phyloP scores from a whole-genome alignment of 2,888 invertebrate species.

The Hoplodrina blanda region DNA sequence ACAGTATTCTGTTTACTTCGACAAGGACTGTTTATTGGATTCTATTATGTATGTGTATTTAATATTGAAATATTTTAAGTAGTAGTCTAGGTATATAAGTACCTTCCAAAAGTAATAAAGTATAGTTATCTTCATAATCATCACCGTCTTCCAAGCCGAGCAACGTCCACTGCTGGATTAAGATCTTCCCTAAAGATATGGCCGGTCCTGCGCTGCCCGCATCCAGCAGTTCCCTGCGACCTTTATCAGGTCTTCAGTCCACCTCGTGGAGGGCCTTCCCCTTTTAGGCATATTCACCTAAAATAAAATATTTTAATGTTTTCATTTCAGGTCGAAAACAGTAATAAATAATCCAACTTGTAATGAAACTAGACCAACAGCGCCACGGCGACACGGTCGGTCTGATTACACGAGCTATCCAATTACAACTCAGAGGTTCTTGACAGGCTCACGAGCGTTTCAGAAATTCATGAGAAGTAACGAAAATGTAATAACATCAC shows the following conservation, averaged over 20 bases:
- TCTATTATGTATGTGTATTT: slow-evolving; percentile 67
- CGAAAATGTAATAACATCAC: slow-evolving; percentile 63
- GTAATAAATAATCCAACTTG: slow-evolving; percentile 22
- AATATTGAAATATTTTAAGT: too few relatives aligned
- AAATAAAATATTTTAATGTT: neutral
- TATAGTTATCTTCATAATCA: too few relatives aligned
- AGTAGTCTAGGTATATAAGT: too few relatives aligned
- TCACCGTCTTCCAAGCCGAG: too few relatives aligned
- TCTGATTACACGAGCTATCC: slow-evolving; percentile 39
- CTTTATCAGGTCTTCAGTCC: too few relatives aligned
- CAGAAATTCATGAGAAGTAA: slow-evolving; percentile 78
- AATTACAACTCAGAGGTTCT: slow-evolving; percentile 70
- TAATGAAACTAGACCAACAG: slow-evolving; percentile 21
- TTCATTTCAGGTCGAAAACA: slow-evolving; percentile 65
- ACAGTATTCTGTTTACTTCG: slow-evolving; percentile 85
- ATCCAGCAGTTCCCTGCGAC: too few relatives aligned
- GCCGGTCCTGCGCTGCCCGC: too few relatives aligned
- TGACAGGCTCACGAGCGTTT: slow-evolving; percentile 82
- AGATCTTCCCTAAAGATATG: too few relatives aligned
- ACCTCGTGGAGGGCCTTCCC: too few relatives aligned
- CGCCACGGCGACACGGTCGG: neutral
- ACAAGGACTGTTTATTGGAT: slow-evolving; percentile 83
- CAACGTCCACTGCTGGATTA: too few relatives aligned
- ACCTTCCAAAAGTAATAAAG: too few relatives aligned
- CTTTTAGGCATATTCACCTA: neutral